Evolutionary conservation across 1,140 invertebrate genomes (phyloP), one percentile per base, ranked within the genome.

Genomic region (Scaptomyza montana): DNA sequence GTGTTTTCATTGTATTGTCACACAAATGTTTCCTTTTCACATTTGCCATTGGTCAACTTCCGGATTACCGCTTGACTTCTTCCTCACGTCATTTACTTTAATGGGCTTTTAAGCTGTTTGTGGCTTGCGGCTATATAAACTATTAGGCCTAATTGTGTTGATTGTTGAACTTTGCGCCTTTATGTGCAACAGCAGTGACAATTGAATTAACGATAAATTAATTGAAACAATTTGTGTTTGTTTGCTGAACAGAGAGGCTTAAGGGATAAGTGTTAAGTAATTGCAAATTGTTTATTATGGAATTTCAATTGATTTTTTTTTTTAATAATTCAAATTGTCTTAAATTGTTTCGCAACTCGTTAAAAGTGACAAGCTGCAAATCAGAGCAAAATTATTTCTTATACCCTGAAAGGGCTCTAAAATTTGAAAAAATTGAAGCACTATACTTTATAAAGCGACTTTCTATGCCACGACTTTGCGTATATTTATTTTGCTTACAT

Each of bases 131-230:
- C 65, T 49, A 74, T 66, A 78, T 71, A 66, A 68, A 55, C 81
- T 69, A 81, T 85, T 85, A 81, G 54, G 78, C 74, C 50, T 85
- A 80, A 80, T 80, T 80, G 85, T 46, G 61, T 33, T 53, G 56
- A 54, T 65, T 78, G 80, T 71, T 59, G 64, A 25, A 21, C 59
- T 28, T 62, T 33, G 46, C n/a, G 7, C 54, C 21, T 64, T 61
- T 51, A 61, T 65, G 43, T 51, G 39, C 68, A 64, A 61, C 45
- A 19, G 62, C 13, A 51, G 49, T 75, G 66, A 63, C 63, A 50
- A 77, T 69, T 72, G 74, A 69, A 86, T 85, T 80, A 71, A 36
- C 59, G 65, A 43, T 21, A 80, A 86, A 84, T 80, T 84, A 67
- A 86, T 80, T 86, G 53, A 68, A 73, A 64, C 33, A 49, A 59